Evolutionary conservation across 1,140 invertebrate genomes (phyloP), one percentile per base, ranked within the genome.

Genomic region (Drosophila ohnishii): DNA sequence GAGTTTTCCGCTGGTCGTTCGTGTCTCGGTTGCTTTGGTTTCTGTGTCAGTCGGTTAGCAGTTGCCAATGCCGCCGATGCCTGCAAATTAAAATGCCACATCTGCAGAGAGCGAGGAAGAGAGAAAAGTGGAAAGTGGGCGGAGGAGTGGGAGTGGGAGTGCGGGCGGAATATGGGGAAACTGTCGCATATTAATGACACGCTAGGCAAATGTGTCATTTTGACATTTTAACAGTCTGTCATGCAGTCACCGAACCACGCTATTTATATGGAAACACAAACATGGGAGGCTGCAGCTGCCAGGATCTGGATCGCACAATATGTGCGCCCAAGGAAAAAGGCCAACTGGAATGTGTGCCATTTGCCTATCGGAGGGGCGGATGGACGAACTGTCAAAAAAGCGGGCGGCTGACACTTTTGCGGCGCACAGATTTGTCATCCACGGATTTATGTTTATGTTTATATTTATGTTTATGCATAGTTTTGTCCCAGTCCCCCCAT

Each of bases 221-320:
- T 88, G 84, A 88, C 84, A 84, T 88, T 88, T 88, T 84, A 88
- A 88, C 84, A 88, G 84, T 88, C 84, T 88, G 84, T 88, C 84
- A 88, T 88, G 80, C 84, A 88, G 76, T 88, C 84, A 75, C 80
- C 77, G 67, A 88, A 89, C 84, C 84, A 84, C 85, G 78, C 73
- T 72, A 88, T 87, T 82, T 86, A 75, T 82, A 88, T 62, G 74
- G 51, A 55, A 77, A 75, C 61, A 71, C 69, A 85, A 64, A 51
- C 56, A 69, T 69, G 77, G 65, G 84, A 87, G 69, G 80, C 83
- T 88, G 83, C 70, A 78, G 78, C 73, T 78, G 67, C 37, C 34
- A 2, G 51, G 51, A 22, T 55, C 69, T 14, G 28, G 34, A 61
- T 40, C 63, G 44, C 64, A 62, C 60, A 55, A 71, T 42, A 70